These are phyloP conservation scores for Drosophila serrata DNA, from an alignment of 1,140 invertebrate genomes.

Conservation along the genomic window DNA sequence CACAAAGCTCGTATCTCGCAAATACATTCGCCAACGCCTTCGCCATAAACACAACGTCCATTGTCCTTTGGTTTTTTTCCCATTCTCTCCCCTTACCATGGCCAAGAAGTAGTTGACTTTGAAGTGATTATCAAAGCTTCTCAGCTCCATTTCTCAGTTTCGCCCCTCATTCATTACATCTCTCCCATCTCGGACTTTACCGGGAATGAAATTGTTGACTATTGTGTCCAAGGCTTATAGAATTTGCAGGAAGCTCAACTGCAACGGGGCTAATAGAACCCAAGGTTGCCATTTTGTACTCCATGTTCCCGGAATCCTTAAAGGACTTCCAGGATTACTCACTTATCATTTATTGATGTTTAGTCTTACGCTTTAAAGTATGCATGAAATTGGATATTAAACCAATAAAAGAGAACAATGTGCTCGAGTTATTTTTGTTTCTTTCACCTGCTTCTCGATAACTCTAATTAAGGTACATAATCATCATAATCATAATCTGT, in stretches of 20 bases:
- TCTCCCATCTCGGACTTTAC: conserved; percentile 30
- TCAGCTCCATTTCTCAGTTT: conserved; percentile 8
- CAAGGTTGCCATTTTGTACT: not conserved
- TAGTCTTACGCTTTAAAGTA: too few species aligned
- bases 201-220: conserved; percentile 3
- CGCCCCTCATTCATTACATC: conserved; percentile 1
- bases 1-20: conserved; percentile 39
- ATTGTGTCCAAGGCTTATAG: conserved; percentile 17
- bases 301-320: not conserved
- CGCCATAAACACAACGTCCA: conserved; percentile 43
- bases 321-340: not conserved
- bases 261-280: conserved; percentile 6
- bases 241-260: conserved; percentile 40
- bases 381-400: not conserved
- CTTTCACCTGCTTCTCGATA: too few species aligned
- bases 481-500: conserved; percentile 4
- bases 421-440: not conserved
- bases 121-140: conserved; percentile 67
- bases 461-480: too few species aligned
- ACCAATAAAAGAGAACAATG: not conserved
- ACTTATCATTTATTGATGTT: not conserved
- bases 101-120: conserved; percentile 37
- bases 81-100: not conserved
- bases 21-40: conserved; percentile 24
- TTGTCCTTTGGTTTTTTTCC: not conserved